Base-by-base conservation (phyloP, 2,888 invertebrate genomes). In the Caenorhabditis macrosperma region DNA sequence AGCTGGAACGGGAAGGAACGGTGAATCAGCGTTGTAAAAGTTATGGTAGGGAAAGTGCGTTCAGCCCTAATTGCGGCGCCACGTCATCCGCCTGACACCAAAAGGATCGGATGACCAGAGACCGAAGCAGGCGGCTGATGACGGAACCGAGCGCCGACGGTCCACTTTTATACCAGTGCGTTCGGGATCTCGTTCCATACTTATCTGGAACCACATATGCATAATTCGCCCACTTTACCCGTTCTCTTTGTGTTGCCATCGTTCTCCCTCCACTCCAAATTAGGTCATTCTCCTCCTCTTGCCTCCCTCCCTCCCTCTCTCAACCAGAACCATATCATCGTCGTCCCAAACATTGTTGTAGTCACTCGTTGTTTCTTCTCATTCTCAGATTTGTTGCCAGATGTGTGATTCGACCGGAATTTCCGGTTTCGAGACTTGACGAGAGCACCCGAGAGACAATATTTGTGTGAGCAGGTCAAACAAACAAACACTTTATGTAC, bases 151-250 rank as follows among this genome's bases (percentile, higher is more conserved):
- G 9, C 44, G 1, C 57, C 24, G 9, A 9, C 20, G 4, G n/a
- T 15, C 5, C 20, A 15, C 33, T 46, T 72, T 38, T 72, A 72
- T 64, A 72, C 57, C 6, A 0, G 20, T 22, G 10, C 46, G 38
- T 57, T n/a, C 54, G 54, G 22, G 26, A 64, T 72, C 72, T 48
- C 72, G 72, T 72, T 72, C 48, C 55, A 24, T 54, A 41, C 33
- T 71, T 60, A 44, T 72, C 72, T 64, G 64, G 63, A 63, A 72
- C 72, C 63, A 44, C 61, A 55, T 71, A 55, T 55, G 63, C 41
- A 63, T 72, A 72, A 72, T 72, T 72, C 55, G 15, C n/a, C 72
- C 60, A 66, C 75, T 75, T 67, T 75, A 75, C 75, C 75, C 67
- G 66, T 75, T 67, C 35, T 46, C 46, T 28, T 52, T 38, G 5